These are phyloP conservation scores for Drosophila insularis DNA, from an alignment of 1,140 invertebrate genomes.

Conservation along the genomic window DNA sequence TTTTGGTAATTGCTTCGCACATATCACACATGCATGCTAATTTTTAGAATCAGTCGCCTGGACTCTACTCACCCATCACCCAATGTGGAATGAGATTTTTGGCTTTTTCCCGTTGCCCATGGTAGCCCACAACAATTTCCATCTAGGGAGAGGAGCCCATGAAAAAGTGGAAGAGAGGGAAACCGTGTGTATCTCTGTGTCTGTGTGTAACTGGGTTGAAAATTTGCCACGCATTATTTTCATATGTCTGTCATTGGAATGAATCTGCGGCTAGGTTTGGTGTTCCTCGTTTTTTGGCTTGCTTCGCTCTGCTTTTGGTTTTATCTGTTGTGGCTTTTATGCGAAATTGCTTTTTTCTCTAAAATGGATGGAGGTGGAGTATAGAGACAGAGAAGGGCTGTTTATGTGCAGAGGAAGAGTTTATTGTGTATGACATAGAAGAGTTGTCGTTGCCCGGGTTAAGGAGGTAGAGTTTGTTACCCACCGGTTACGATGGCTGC, in stretches of 20 bases:
- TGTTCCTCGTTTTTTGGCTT: conserved; percentile 44
- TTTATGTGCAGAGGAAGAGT: not conserved
- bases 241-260: conserved; percentile 65
- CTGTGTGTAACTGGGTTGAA: conserved; percentile 51
- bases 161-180: not conserved
- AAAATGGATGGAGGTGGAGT: not conserved
- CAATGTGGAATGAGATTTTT: conserved; percentile 56
- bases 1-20: conserved; percentile 71
- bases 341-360: conserved; percentile 68
- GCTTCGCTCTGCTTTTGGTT: conserved; percentile 36
- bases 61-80: conserved; percentile 16
- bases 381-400: not conserved
- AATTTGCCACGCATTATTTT: conserved; percentile 70
- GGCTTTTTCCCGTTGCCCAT: conserved; percentile 27
- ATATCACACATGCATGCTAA: conserved; percentile 70
- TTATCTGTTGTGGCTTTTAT: conserved; percentile 75
- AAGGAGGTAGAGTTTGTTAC: conserved; percentile 1
- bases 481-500: not conserved
- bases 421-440: conserved; percentile 37
- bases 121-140: conserved; percentile 10
- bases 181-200: not conserved
- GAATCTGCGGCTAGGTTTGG: conserved; percentile 60
- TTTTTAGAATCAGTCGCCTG: conserved; percentile 26
- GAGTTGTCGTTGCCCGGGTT: conserved; percentile 7
- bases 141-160: not conserved